Conservation (phyloP, 1,140 invertebrate genomes). For the Bombus difficillimus region DNA sequence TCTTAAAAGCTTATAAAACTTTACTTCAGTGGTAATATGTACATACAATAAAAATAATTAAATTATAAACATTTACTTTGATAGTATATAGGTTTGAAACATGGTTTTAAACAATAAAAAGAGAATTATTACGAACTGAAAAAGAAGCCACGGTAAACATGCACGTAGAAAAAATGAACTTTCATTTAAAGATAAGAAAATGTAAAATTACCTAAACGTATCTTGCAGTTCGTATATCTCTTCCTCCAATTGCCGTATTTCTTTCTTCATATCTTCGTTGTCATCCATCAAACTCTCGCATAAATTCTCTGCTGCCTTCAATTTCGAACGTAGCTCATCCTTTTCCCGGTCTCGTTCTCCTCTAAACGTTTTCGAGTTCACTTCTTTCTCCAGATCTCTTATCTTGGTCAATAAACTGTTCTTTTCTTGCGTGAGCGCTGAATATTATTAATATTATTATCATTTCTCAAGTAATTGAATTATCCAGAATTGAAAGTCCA, state of each 20-base stretch:
- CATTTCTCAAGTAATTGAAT: neutral
- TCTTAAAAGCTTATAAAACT: neutral
- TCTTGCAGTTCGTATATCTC: conserved; percentile 99
- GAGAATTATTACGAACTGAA: neutral
- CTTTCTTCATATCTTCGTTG: conserved; percentile 97
- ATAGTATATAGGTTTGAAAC: neutral
- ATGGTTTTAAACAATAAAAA: neutral
- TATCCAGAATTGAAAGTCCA: neutral
- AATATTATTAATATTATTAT: neutral
- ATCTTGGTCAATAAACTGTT: conserved; percentile 81
- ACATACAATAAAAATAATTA: no score
- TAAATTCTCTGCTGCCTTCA: conserved; percentile 92
- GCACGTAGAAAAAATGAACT: conserved; percentile 10
- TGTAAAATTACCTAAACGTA: conserved; percentile 89
- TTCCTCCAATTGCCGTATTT: conserved; percentile 95
- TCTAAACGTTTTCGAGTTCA: conserved; percentile 81
- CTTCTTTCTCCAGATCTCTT: conserved; percentile 82
- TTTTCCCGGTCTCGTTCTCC: conserved; percentile 83
- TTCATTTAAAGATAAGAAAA: no score
- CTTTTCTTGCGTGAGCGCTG: conserved; percentile 78
- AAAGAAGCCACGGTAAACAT: conserved; percentile 26
- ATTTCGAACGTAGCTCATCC: conserved; percentile 90
- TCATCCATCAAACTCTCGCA: conserved; percentile 97
- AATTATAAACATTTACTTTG: no score
- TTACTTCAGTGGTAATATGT: neutral